Base-by-base conservation (phyloP, 2,888 invertebrate species). In the Tenthredo amoena region DNA sequence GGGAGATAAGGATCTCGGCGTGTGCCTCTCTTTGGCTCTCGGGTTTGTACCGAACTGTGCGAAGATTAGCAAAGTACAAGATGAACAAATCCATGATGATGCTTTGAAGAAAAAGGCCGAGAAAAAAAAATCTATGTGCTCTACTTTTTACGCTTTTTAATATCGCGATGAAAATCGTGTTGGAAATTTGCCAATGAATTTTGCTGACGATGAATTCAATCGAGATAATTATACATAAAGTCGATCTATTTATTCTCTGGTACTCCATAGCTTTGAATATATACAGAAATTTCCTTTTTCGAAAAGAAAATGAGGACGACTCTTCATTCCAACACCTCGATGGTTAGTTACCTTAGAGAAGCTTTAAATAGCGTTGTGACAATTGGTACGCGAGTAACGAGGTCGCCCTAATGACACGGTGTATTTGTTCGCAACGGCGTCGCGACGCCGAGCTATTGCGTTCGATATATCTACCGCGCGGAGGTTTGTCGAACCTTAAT, bases 401-500 rank as follows among this genome's bases (percentile, higher is more conserved):
- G 68, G 68, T 83, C 68, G 83, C 83, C 68, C 43, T 83, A 83
- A 68, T 68, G 83, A 83, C 68, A 43, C 68, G 83, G 21, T 31
- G 83, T 37, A 83, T 68, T 47, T 62, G 81, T 81, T 77, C 81
- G 81, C 21, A 21, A 62, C 40, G 65, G 79, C 79, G 79, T 81
- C 79, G 68, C 83, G 83, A 68, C 83, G 83, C 68, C 68, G 50
- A 31, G 62, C 21, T 81, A 81, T 81, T 40, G 65, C 68, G 43
- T 83, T 83, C 83, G 83, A 83, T 83, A 83, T 65, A 47, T 83
- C 15, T 71, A 40, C 21, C 34, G 47, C 47, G 81, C 26, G 83
- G 83, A 47, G 47, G 83, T 83, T 83, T 47, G 83, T 83, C 83
- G 83, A 71, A 71, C 83, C 68, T 83, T 71, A 83, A 83, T 83